A percentile compares a stretch with the other conserved stretches of the same genome.
Conservation (phyloP, 2,888 invertebrate genomes). For the Tetragonisca angustula region DNA sequence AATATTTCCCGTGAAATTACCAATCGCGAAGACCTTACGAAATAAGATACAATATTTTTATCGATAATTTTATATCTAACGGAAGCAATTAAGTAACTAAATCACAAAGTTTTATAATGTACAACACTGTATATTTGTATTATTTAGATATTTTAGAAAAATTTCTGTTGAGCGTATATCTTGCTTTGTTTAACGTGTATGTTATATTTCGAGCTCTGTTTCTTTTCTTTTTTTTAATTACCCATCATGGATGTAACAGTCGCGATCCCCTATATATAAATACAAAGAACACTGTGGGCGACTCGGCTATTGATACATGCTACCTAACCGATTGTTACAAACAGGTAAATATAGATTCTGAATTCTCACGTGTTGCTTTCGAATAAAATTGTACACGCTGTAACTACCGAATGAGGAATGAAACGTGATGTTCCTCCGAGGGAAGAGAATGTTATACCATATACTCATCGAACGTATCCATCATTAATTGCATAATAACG, state of each 20-base stretch:
- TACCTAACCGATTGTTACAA: background rate
- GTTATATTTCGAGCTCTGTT: constrained; percentile 2
- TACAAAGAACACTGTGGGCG: constrained; percentile 22
- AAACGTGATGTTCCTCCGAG: constrained; percentile 32
- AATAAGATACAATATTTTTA: background rate
- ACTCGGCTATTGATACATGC: background rate
- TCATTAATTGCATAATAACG: constrained; percentile 6
- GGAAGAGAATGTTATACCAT: background rate
- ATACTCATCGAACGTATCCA: background rate
- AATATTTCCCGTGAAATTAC: constrained; percentile 4
- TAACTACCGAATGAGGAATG: background rate
- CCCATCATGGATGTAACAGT: constrained; percentile 12
- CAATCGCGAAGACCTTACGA: background rate
- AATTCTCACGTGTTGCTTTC: constrained; percentile 52
- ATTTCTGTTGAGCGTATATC: background rate
- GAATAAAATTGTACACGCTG: constrained; percentile 10
- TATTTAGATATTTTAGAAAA: background rate
- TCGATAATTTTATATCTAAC: background rate
- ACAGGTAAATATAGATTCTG: constrained; percentile 39
- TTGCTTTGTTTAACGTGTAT: background rate
- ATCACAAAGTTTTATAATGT: no score
- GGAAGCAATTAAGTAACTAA: background rate
- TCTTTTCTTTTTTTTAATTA: background rate
- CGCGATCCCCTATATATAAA: constrained; percentile 10
- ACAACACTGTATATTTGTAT: background rate